These are phyloP conservation scores for Petroica traversi DNA, from an alignment of 2,113 vertebrate species.

Conservation along the genomic window DNA sequence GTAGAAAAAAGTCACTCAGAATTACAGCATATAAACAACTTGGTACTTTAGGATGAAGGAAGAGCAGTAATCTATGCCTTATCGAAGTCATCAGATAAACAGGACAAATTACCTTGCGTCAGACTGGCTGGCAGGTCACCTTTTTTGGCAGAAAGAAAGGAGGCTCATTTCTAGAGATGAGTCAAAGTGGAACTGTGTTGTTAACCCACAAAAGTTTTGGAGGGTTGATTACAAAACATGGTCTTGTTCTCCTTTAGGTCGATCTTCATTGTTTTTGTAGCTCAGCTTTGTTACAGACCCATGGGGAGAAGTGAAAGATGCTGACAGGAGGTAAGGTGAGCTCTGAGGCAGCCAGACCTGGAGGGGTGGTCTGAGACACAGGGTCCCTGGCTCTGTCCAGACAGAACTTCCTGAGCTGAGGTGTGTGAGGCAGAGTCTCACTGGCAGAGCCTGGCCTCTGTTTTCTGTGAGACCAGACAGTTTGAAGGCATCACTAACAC, in stretches of 20 bases:
- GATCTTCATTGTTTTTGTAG: neutral
- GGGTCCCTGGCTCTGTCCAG: neutral
- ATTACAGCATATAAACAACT: neutral
- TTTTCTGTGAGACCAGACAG: neutral
- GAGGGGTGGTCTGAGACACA: fast-evolving
- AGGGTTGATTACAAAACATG: neutral
- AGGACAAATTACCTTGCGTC: conserved; percentile 47
- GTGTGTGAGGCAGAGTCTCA: neutral
- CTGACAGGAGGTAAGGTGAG: neutral
- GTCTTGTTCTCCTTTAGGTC: neutral
- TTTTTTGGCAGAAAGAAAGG: conserved; percentile 23
- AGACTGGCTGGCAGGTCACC: conserved; percentile 38
- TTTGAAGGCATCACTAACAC: neutral
- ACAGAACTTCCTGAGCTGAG: neutral
- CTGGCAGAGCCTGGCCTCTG: neutral
- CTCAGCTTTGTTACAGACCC: neutral
- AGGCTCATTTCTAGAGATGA: conserved; percentile 41
- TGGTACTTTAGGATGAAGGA: neutral
- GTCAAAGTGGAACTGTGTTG: conserved; percentile 9
- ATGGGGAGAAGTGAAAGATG: neutral
- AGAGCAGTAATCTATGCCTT: neutral
- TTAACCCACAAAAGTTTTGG: neutral
- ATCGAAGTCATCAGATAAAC: conserved; percentile 45
- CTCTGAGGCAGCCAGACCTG: neutral
- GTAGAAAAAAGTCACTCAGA: neutral